A percentile compares a stretch with the other conserved stretches of the same genome.
Conservation (phyloP, 2,888 invertebrate genomes). For the Himalopsyche kuldschensis region DNA sequence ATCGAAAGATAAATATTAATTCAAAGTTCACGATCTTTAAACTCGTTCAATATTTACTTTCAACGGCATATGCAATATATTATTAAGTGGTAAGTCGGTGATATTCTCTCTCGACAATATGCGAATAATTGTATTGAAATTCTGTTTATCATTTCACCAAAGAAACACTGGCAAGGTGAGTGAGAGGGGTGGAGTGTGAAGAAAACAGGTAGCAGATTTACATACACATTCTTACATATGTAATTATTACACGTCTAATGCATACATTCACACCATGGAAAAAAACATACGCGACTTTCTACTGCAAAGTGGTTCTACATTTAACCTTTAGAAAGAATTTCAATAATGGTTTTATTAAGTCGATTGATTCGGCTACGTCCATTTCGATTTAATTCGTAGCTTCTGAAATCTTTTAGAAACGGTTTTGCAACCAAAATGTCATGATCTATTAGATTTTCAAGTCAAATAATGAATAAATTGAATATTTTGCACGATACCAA, state of each 20-base stretch:
- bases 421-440: neutral
- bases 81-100: too few relatives aligned
- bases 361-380: neutral
- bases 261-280: neutral
- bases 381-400: neutral
- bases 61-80: too few relatives aligned
- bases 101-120: neutral
- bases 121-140: neutral
- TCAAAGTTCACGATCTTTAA: too few relatives aligned
- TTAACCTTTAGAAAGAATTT: neutral
- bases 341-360: neutral
- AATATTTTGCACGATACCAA: too few relatives aligned
- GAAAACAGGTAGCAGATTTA: neutral
- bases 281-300: neutral
- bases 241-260: neutral
- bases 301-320: neutral
- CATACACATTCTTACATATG: neutral
- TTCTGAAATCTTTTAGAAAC: neutral
- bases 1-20: too few relatives aligned
- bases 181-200: neutral
- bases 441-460: neutral
- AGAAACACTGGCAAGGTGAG: neutral
- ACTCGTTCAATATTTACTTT: too few relatives aligned
- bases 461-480: too few relatives aligned
- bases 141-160: neutral